Percentiles rank a stretch among this genome's conserved stretches.
These are phyloP conservation scores for Trichogramma pretiosum DNA, from an alignment of 1,140 invertebrate genomes.

Conservation along the genomic window DNA sequence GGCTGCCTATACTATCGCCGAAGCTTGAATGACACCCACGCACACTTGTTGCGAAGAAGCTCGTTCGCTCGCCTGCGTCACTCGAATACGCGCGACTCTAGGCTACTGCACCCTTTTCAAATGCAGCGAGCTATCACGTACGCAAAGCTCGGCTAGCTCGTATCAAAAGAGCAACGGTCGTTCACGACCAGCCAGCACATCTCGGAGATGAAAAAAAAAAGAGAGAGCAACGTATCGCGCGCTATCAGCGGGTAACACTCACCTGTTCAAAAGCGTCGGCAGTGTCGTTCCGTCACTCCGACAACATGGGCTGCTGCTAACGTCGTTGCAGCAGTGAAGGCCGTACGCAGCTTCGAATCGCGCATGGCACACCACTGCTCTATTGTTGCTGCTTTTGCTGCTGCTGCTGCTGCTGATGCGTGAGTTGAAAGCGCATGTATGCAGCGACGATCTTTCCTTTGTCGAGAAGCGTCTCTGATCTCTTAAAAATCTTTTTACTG, in stretches of 20 bases:
- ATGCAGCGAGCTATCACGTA: neutral
- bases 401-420: neutral
- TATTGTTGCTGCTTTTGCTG: neutral
- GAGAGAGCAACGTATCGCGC: neutral
- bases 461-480: too few relatives aligned
- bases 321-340: slow-evolving; percentile 6
- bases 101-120: too few relatives aligned
- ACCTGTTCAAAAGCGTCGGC: slow-evolving; percentile 12
- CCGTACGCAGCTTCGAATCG: neutral
- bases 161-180: too few relatives aligned
- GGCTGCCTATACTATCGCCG: too few relatives aligned
- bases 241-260: neutral
- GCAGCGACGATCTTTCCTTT: too few relatives aligned
- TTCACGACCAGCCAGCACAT: too few relatives aligned
- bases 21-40: neutral
- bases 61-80: too few relatives aligned
- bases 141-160: too few relatives aligned
- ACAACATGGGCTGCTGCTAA: too few relatives aligned
- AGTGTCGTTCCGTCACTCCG: slow-evolving; percentile 4
- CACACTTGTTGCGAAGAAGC: slow-evolving; percentile 14
- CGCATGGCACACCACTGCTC: slow-evolving; percentile 10
- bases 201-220: neutral
- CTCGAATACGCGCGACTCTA: too few relatives aligned
- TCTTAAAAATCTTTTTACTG: too few relatives aligned
- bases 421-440: too few relatives aligned